Conservation (phyloP, 2,888 invertebrate genomes). For the Microchrysa polita region DNA sequence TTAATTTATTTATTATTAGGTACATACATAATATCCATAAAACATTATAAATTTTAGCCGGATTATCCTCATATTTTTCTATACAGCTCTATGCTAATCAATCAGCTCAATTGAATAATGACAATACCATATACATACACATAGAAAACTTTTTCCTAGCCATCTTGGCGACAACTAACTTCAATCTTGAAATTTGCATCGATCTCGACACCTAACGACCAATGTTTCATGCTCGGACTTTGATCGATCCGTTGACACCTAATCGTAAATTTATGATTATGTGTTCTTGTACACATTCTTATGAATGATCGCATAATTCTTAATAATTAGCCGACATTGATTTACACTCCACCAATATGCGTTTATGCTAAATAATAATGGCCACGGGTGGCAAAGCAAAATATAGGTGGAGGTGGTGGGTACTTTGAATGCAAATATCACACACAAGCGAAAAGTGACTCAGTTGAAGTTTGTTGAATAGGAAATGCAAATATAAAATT, state of each 20-base stretch:
- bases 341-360: conserved; percentile 17
- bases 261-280: not conserved
- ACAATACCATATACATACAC: not conserved
- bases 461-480: conserved; percentile 2
- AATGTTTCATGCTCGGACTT: conserved; percentile 24
- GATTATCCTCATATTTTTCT: no score
- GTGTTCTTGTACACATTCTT: not conserved
- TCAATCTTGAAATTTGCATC: no score
- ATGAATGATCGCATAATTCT: conserved; percentile 4
- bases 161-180: not conserved
- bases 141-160: no score
- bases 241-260: conserved; percentile 35
- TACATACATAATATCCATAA: no score
- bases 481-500: conserved; percentile 1
- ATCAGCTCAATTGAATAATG: not conserved
- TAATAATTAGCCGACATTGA: conserved; percentile 14
- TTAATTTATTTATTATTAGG: no score
- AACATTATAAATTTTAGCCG: no score
- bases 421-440: conserved; percentile 21
- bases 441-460: conserved; percentile 1
- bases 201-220: not conserved
- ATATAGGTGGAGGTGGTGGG: conserved; percentile 7
- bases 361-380: conserved; percentile 12
- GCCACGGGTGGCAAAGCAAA: not conserved
- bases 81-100: not conserved